phyloP scores from a whole-genome alignment of 2,888 invertebrate genomes.

The Melieria crassipennis region DNA sequence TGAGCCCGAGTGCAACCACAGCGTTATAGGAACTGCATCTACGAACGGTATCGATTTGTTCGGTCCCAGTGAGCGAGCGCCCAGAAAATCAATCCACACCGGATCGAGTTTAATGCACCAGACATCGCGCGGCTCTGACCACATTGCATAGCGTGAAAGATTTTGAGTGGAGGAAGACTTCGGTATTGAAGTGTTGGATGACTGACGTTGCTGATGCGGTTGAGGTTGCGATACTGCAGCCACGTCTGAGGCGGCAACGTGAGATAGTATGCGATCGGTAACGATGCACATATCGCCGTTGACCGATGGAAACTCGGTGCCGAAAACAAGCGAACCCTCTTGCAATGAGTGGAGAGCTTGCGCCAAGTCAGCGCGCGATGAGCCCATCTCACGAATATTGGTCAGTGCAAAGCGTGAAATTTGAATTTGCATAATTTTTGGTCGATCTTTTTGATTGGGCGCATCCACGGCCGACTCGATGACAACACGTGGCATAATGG shows the following conservation, averaged over 20 bases:
- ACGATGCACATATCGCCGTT: conserved; percentile 78
- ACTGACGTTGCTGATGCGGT: conserved; percentile 2
- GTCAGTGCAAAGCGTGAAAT: conserved; percentile 71
- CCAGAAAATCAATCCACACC: conserved; percentile 92
- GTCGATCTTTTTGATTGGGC: conserved; percentile 85
- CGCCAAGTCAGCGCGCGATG: conserved; percentile 81
- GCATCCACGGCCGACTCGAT: conserved; percentile 79
- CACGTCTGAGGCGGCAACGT: conserved; percentile 70
- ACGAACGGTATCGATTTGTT: conserved; percentile 81
- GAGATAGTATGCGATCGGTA: conserved; percentile 83
- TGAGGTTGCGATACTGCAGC: conserved; percentile 42
- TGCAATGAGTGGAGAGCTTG: conserved; percentile 82
- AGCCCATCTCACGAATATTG: conserved; percentile 71
- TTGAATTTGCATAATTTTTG: conserved; percentile 80
- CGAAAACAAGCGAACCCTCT: conserved; percentile 78
- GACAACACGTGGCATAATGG: conserved; percentile 84
- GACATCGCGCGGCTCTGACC: conserved; percentile 87
- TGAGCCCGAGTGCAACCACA: conserved; percentile 75
- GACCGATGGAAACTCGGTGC: conserved; percentile 80
- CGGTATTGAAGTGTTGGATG: conserved; percentile 43
- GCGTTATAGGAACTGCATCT: conserved; percentile 86
- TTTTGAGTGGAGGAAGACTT: conserved; percentile 59
- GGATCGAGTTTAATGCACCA: conserved; percentile 92
- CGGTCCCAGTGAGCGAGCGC: conserved; percentile 79
- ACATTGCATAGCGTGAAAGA: conserved; percentile 70